These are phyloP conservation scores for Danionella dracula DNA, from an alignment of 2,797 vertebrate species.

Conservation along the genomic window DNA sequence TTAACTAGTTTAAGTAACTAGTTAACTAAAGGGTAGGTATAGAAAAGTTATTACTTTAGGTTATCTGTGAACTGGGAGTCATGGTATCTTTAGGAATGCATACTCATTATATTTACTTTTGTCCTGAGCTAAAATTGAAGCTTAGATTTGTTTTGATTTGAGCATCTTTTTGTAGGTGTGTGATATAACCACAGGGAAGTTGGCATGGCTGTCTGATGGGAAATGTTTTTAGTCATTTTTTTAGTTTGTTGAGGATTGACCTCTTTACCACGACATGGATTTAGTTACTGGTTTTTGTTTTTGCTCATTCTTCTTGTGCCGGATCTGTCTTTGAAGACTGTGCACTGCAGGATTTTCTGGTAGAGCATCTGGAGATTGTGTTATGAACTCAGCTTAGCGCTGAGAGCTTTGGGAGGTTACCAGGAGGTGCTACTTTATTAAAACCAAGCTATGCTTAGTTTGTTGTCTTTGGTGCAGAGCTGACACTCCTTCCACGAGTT, in stretches of 20 bases:
- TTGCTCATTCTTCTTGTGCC: slow-evolving; percentile 3
- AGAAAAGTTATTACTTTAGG: too few species aligned
- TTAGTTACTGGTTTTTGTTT: slow-evolving; percentile 22
- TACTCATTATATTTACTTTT: too few species aligned
- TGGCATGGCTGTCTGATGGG: neutral
- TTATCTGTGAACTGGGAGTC: too few species aligned
- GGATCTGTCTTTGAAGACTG: slow-evolving; percentile 5
- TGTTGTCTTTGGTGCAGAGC: slow-evolving; percentile 13
- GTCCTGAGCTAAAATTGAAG: too few species aligned
- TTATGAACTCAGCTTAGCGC: slow-evolving; percentile 14
- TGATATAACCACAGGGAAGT: neutral
- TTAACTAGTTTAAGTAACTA: too few species aligned
- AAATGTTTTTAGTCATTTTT: slow-evolving; percentile 11
- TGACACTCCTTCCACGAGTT: neutral
- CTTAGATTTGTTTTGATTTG: neutral
- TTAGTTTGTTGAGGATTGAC: slow-evolving; percentile 3
- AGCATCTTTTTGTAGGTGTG: slow-evolving; percentile 7
- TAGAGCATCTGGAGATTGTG: slow-evolving; percentile 14
- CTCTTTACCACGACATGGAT: neutral
- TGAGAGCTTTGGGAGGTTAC: neutral
- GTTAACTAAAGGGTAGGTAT: too few species aligned
- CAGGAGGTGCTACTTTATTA: slow-evolving; percentile 10
- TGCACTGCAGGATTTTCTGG: slow-evolving; percentile 3
- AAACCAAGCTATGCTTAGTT: slow-evolving; percentile 5
- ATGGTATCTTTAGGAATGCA: too few species aligned